These are phyloP conservation scores for Grus americana DNA, from an alignment of 2,113 vertebrate genomes.

Conservation along the genomic window DNA sequence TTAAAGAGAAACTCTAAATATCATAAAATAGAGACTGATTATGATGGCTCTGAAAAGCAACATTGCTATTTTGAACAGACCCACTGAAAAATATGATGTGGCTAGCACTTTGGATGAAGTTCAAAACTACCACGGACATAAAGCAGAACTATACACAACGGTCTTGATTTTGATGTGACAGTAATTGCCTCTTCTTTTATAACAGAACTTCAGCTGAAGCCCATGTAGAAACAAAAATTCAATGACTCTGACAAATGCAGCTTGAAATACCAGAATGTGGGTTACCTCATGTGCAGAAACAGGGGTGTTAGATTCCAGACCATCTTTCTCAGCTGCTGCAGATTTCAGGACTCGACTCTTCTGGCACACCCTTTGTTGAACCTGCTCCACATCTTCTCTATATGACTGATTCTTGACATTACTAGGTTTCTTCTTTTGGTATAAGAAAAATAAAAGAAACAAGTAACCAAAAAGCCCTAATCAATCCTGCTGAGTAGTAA, in stretches of 20 bases:
- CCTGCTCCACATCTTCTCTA: not conserved
- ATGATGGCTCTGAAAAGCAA: not conserved
- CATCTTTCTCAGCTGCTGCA: not conserved
- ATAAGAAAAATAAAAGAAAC: constrained; percentile 14
- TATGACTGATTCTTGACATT: not conserved
- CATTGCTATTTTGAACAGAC: not conserved
- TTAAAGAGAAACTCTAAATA: not conserved
- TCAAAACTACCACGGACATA: not conserved
- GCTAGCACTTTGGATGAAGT: not conserved
- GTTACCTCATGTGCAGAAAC: not conserved
- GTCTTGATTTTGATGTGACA: constrained; percentile 33
- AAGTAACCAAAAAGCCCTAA: constrained; percentile 20
- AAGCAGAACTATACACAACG: not conserved
- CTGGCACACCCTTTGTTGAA: not conserved
- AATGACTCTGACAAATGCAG: not conserved
- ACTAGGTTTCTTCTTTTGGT: not conserved
- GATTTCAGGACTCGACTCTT: not conserved
- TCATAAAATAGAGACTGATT: not conserved
- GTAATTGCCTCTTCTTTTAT: not conserved
- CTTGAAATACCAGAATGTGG: not conserved
- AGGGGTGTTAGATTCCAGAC: not conserved
- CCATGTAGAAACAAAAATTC: not conserved
- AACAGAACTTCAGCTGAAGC: not conserved
- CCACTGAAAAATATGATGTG: not conserved
- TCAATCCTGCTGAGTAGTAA: constrained; percentile 1